phyloP scores from a whole-genome alignment of 2,888 invertebrate species.

The Exocentrus adspersus region DNA sequence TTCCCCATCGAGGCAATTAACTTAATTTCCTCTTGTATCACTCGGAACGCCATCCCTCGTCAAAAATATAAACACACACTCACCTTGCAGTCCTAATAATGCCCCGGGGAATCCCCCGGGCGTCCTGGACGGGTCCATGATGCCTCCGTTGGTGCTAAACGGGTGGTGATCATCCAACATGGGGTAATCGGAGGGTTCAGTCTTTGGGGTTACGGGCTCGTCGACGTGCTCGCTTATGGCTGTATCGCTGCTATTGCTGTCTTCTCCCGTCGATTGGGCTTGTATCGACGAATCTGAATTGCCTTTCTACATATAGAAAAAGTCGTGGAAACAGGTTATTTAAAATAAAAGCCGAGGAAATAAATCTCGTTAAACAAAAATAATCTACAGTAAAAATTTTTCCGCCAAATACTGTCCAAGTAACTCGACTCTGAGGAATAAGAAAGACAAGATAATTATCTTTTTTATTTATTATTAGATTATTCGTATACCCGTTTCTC shows the following conservation, averaged over 20 bases:
- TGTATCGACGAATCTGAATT: conserved; percentile 70
- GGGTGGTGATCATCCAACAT: conserved; percentile 72
- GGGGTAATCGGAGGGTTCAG: conserved; percentile 78
- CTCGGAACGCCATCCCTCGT: neutral
- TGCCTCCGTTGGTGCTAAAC: conserved; percentile 68
- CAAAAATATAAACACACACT: conserved; percentile 28
- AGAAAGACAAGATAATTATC: too few relatives aligned
- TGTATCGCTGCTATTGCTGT: conserved; percentile 85
- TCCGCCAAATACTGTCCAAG: too few relatives aligned
- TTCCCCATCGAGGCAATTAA: too few relatives aligned
- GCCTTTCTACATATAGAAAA: conserved; percentile 33
- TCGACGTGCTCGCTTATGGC: conserved; percentile 77
- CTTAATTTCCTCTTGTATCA: too few relatives aligned
- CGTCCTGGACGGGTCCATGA: conserved; percentile 74
- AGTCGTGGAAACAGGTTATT: neutral
- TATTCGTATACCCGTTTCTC: too few relatives aligned
- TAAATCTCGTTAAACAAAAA: too few relatives aligned
- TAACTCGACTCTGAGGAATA: too few relatives aligned
- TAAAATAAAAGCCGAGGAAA: too few relatives aligned
- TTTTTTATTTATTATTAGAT: too few relatives aligned
- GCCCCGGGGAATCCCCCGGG: conserved; percentile 83
- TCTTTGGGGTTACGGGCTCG: conserved; percentile 75
- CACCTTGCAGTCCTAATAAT: conserved; percentile 84
- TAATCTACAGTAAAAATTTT: too few relatives aligned
- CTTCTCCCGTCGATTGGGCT: conserved; percentile 81